Percentiles rank a stretch among this genome's conserved stretches.
Conservation (phyloP, 2,888 invertebrate species). For the Drosophila lutescens region DNA sequence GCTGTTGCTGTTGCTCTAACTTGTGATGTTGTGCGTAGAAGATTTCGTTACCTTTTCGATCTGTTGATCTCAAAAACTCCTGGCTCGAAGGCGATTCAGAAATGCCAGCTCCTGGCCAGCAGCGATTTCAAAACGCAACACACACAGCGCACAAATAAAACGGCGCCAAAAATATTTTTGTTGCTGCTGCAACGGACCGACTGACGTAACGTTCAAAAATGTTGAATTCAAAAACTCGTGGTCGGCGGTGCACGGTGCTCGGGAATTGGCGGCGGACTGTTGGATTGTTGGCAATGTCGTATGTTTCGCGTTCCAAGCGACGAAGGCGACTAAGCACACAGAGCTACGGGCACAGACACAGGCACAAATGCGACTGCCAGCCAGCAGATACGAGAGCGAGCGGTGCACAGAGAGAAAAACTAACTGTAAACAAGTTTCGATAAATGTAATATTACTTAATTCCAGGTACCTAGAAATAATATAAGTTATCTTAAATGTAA, state of each 20-base stretch:
- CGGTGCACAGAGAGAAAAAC: constrained; percentile 5
- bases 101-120: not conserved
- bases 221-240: constrained; percentile 57
- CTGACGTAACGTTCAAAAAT: constrained; percentile 73
- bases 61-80: not conserved
- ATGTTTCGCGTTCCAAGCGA: constrained; percentile 82
- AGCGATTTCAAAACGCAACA: constrained; percentile 6
- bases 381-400: constrained; percentile 29
- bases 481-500: too few relatives aligned
- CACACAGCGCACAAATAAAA: constrained; percentile 48
- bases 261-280: constrained; percentile 34
- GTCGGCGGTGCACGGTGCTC: constrained; percentile 24
- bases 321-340: constrained; percentile 81
- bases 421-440: not conserved
- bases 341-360: constrained; percentile 56
- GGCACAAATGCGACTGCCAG: constrained; percentile 42
- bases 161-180: constrained; percentile 65
- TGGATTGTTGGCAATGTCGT: constrained; percentile 60
- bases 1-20: constrained; percentile 53
- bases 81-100: constrained; percentile 31
- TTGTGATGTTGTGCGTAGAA: constrained; percentile 49
- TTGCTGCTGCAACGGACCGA: constrained; percentile 36
- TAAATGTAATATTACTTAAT: too few relatives aligned
- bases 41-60: constrained; percentile 2
- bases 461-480: too few relatives aligned